Conservation (phyloP, 2,113 vertebrate genomes). For the Hippopotamus amphibius region DNA sequence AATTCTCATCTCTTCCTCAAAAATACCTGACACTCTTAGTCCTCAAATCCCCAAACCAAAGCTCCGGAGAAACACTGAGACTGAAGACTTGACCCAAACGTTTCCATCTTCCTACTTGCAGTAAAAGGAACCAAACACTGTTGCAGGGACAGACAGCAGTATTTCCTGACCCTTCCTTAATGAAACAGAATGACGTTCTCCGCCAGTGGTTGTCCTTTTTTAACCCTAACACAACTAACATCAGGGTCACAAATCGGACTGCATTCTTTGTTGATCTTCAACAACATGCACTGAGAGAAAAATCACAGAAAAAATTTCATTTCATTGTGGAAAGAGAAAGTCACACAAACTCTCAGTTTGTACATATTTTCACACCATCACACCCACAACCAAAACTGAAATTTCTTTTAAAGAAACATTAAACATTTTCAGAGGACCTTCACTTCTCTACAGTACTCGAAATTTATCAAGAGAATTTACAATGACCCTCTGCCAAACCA, state of each 20-base stretch:
- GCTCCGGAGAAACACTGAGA: not conserved
- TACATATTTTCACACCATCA: not conserved
- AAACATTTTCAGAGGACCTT: not conserved
- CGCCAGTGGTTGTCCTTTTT: not conserved
- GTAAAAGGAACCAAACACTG: not conserved
- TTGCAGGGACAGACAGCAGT: not conserved
- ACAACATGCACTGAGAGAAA: not conserved
- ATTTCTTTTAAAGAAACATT: not conserved
- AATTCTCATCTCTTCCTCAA: not conserved
- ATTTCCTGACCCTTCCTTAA: not conserved
- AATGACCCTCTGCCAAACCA: not conserved
- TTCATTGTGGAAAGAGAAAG: not conserved
- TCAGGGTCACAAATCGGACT: not conserved
- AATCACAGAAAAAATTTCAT: not conserved
- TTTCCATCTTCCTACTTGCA: not conserved
- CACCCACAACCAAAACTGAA: not conserved
- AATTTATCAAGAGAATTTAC: not conserved
- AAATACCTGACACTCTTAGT: not conserved
- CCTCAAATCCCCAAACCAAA: slow-evolving; percentile 5
- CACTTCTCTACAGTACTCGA: not conserved
- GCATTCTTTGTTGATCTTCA: not conserved
- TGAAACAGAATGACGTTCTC: not conserved
- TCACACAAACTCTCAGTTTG: not conserved
- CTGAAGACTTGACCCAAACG: not conserved
- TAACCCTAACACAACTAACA: not conserved